Evolutionary conservation across 2,888 invertebrate species (phyloP).

Genomic region (Euzetes globulus): DNA sequence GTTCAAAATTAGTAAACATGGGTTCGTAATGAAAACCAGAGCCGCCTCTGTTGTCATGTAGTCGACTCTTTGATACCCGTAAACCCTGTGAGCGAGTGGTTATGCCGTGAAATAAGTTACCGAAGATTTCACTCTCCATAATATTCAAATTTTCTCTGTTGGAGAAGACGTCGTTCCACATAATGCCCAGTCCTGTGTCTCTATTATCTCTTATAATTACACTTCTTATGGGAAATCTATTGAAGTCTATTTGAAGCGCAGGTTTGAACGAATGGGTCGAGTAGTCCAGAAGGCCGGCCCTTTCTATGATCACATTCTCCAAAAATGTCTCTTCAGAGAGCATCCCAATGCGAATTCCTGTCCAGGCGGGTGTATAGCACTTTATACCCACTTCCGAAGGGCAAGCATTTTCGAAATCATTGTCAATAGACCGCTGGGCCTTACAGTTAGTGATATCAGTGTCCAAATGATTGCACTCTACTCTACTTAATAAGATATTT

Average conservation of each 20-base stretch:
- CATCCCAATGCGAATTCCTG: slow-evolving; percentile 81
- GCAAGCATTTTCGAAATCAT: slow-evolving; percentile 80
- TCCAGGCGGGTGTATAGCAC: slow-evolving; percentile 88
- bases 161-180: slow-evolving; percentile 84
- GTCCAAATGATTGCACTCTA: slow-evolving; percentile 83
- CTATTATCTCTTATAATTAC: slow-evolving; percentile 69
- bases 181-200: slow-evolving; percentile 83
- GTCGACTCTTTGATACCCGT: slow-evolving; percentile 54
- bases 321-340: slow-evolving; percentile 76
- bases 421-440: slow-evolving; percentile 53
- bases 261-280: slow-evolving; percentile 77
- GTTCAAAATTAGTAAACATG: slow-evolving; percentile 69
- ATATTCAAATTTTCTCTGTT: slow-evolving; percentile 44
- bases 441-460: slow-evolving; percentile 76
- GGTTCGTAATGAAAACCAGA: slow-evolving; percentile 91
- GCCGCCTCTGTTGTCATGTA: slow-evolving; percentile 60
- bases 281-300: slow-evolving; percentile 88
- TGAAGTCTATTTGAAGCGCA: slow-evolving; percentile 68
- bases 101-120: slow-evolving; percentile 79
- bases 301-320: slow-evolving; percentile 78
- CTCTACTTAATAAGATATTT: slow-evolving; percentile 66
- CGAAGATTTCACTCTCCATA: slow-evolving; percentile 47
- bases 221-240: slow-evolving; percentile 51
- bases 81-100: slow-evolving; percentile 80
- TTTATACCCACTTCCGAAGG: slow-evolving; percentile 74